A percentile compares a stretch with the other conserved stretches of the same genome.
These are phyloP conservation scores for Erpobdella octoculata DNA, from an alignment of 2,888 invertebrate genomes.

Conservation along the genomic window DNA sequence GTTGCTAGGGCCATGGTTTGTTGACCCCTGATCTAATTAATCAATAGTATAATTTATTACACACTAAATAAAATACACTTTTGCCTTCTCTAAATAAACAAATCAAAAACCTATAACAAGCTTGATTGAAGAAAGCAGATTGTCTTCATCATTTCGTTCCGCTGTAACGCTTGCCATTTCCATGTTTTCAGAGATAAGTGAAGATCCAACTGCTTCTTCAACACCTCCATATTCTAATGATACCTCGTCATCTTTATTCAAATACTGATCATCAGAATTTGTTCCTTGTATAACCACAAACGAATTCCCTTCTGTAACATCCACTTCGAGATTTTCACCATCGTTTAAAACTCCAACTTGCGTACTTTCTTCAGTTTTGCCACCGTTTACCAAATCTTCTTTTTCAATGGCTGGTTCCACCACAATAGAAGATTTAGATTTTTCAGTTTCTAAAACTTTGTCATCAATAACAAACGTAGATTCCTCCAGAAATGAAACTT, in stretches of 20 bases:
- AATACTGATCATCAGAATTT: constrained; percentile 9
- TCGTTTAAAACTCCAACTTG: too few species aligned
- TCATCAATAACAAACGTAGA: background rate
- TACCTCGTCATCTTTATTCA: constrained; percentile 12
- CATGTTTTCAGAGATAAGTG: constrained; percentile 20
- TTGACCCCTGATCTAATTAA: too few species aligned
- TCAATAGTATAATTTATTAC: too few species aligned
- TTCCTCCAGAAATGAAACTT: background rate
- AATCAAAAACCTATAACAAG: constrained; percentile 44
- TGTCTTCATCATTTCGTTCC: constrained; percentile 5
- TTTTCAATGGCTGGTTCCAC: background rate
- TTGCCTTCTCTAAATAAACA: background rate
- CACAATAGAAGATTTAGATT: too few species aligned
- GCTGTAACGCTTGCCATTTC: constrained; percentile 3
- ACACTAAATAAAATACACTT: too few species aligned
- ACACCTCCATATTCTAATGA: background rate
- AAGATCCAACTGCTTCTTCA: background rate
- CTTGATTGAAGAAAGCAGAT: constrained; percentile 40
- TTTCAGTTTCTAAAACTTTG: too few species aligned
- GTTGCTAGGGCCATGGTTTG: too few species aligned
- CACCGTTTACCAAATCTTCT: background rate
- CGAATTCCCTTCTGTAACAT: background rate
- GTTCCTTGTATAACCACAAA: background rate
- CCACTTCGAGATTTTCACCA: background rate
- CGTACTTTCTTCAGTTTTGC: too few species aligned